A percentile compares a stretch with the other conserved stretches of the same genome.
Conservation (phyloP, 2,113 vertebrate genomes). For the Heterochromis multidens region DNA sequence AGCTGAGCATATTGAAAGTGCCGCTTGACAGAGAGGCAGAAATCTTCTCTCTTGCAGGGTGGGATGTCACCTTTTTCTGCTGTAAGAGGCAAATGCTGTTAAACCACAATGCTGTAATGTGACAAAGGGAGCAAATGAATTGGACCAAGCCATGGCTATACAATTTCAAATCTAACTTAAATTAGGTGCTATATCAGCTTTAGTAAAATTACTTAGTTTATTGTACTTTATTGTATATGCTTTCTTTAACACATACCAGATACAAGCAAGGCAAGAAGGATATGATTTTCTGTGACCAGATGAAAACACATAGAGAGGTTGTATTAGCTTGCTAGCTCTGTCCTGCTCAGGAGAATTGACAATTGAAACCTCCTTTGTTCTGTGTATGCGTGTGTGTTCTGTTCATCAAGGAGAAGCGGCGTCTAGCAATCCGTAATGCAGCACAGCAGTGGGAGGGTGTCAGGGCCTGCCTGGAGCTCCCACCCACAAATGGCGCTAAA, state of each 20-base stretch:
- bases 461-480: slow-evolving; percentile 70
- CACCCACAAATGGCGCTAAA: slow-evolving; percentile 75
- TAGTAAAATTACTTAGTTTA: neutral
- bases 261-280: neutral
- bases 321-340: neutral
- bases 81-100: neutral
- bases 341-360: neutral
- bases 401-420: slow-evolving; percentile 86
- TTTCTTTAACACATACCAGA: neutral
- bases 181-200: neutral
- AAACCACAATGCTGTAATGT: neutral
- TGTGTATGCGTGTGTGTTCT: slow-evolving; percentile 5
- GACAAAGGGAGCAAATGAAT: neutral
- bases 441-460: slow-evolving; percentile 89
- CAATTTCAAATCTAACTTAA: neutral
- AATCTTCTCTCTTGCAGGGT: neutral
- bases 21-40: neutral
- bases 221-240: neutral
- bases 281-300: neutral
- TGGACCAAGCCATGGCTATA: neutral
- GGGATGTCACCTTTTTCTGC: neutral
- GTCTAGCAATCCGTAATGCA: slow-evolving; percentile 88
- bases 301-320: neutral
- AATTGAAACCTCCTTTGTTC: slow-evolving; percentile 24
- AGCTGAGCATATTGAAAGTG: slow-evolving; percentile 19